Conservation (phyloP, 2,888 invertebrate species). For the Cheilosia urbana region DNA sequence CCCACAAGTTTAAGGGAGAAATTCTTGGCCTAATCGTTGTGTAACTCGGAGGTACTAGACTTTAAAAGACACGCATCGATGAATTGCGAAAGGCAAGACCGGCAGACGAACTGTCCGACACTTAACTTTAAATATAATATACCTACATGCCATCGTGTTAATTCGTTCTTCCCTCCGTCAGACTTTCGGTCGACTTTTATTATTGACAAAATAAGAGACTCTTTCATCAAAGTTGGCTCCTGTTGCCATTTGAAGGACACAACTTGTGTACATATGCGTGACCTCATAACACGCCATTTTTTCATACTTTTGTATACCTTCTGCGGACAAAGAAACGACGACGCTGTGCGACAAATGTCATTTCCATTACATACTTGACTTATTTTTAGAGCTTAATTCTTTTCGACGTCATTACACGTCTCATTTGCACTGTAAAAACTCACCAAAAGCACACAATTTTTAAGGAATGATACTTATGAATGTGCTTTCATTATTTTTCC, state of each 20-base stretch:
- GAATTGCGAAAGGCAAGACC: too few relatives aligned
- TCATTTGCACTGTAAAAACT: constrained; percentile 30
- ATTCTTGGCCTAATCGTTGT: too few relatives aligned
- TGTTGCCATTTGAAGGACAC: constrained; percentile 2
- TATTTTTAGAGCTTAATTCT: constrained; percentile 8
- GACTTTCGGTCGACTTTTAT: too few relatives aligned
- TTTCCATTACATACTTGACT: constrained; percentile 32
- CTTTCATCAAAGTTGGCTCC: neutral
- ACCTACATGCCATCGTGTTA: too few relatives aligned
- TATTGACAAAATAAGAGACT: too few relatives aligned
- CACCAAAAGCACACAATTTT: constrained; percentile 31
- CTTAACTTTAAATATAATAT: too few relatives aligned
- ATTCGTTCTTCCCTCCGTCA: too few relatives aligned
- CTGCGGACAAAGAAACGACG: constrained; percentile 28
- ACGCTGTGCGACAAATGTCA: constrained; percentile 30
- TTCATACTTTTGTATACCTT: constrained; percentile 18
- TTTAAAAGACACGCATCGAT: too few relatives aligned
- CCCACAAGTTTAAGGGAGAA: too few relatives aligned
- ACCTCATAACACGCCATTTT: constrained; percentile 19
- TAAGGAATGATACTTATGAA: constrained; percentile 38
- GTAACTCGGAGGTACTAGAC: too few relatives aligned
- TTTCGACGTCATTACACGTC: constrained; percentile 2
- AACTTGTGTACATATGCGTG: constrained; percentile 22
- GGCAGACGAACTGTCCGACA: too few relatives aligned
- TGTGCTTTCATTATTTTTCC: constrained; percentile 27